phyloP scores from a whole-genome alignment of 2,888 invertebrate species.

The Plagiodera versicolora region DNA sequence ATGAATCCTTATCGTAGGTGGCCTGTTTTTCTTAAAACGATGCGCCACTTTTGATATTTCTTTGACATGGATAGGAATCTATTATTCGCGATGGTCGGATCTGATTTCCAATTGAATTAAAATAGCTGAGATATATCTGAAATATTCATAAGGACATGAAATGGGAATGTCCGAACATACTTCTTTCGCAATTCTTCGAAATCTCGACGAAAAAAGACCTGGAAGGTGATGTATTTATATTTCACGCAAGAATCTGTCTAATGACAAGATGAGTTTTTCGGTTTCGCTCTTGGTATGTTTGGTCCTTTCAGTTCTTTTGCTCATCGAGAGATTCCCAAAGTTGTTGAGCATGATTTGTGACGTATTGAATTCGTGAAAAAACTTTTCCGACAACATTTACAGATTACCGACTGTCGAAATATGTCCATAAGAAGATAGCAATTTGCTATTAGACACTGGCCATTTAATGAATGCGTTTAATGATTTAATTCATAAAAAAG shows the following conservation, averaged over 20 bases:
- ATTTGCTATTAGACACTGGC: too few species aligned
- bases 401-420: not conserved
- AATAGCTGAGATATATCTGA: constrained; percentile 51
- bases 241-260: constrained; percentile 35
- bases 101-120: constrained; percentile 47
- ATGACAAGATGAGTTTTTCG: constrained; percentile 30
- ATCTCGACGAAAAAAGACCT: constrained; percentile 30
- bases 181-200: constrained; percentile 44
- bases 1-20: constrained; percentile 46
- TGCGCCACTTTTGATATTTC: constrained; percentile 39
- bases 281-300: constrained; percentile 14
- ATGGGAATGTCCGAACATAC: constrained; percentile 45
- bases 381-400: not conserved
- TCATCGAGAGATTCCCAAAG: not conserved
- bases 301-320: constrained; percentile 5
- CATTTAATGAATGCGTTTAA: too few species aligned
- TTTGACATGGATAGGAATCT: constrained; percentile 35
- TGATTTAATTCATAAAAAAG: too few species aligned
- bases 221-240: constrained; percentile 42
- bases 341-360: not conserved
- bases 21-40: constrained; percentile 39
- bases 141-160: constrained; percentile 53
- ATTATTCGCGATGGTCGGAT: constrained; percentile 37
- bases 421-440: too few species aligned
- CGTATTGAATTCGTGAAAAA: not conserved